phyloP scores from a whole-genome alignment of 2,113 vertebrate genomes.

The Aspidoscelis tigris region DNA sequence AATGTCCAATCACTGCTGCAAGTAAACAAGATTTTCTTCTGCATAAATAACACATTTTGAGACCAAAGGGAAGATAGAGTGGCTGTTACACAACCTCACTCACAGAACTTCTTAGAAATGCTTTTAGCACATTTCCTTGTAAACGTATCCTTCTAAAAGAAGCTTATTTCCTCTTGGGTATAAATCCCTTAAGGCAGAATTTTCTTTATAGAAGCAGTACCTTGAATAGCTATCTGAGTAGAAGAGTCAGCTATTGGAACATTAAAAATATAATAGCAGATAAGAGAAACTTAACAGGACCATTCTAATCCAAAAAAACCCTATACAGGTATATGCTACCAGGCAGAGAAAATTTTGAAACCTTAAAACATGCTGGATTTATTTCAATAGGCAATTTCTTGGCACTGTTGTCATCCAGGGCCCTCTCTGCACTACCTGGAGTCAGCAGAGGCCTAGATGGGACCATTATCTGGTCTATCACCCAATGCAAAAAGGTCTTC shows the following conservation, averaged over 20 bases:
- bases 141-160: neutral
- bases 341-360: neutral
- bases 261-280: neutral
- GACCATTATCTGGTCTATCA: too few species aligned
- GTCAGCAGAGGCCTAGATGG: neutral
- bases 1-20: constrained; percentile 10
- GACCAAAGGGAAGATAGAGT: neutral
- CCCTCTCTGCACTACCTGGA: too few species aligned
- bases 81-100: neutral
- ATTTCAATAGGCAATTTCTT: neutral
- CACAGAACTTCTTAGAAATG: constrained; percentile 18
- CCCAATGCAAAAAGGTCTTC: too few species aligned
- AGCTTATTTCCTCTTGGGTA: neutral
- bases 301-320: too few species aligned
- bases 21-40: constrained; percentile 33
- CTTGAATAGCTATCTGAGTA: too few species aligned
- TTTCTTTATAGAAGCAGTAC: neutral
- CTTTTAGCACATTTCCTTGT: neutral
- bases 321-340: neutral
- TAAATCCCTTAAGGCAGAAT: constrained; percentile 14
- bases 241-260: neutral
- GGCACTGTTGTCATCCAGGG: neutral
- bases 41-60: neutral
- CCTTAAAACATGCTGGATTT: neutral
- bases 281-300: neutral